Percentiles rank a stretch among this genome's conserved stretches.
Conservation (phyloP, 1,140 invertebrate species). For the Ceratina australensis region DNA sequence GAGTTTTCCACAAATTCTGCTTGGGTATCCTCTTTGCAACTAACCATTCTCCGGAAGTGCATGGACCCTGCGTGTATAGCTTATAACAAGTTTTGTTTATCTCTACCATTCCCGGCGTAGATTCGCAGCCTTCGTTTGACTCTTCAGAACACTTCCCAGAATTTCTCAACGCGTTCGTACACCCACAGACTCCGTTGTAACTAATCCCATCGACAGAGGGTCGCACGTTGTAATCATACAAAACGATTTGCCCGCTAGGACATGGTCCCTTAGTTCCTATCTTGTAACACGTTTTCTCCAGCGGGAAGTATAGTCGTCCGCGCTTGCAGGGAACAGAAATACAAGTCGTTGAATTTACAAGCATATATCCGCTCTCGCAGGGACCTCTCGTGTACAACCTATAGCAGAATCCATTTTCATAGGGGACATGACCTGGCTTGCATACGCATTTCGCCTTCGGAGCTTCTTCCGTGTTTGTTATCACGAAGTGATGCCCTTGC, state of each 20-base stretch:
- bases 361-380: conserved; percentile 84
- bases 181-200: conserved; percentile 90
- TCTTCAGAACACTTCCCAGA: conserved; percentile 67
- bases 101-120: conserved; percentile 82
- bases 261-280: conserved; percentile 88
- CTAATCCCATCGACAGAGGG: conserved; percentile 88
- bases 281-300: conserved; percentile 86
- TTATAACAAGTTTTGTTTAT: conserved; percentile 85
- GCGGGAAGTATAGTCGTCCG: conserved; percentile 87
- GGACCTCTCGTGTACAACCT: conserved; percentile 88
- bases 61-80: conserved; percentile 87
- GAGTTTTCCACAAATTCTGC: conserved; percentile 66
- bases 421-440: conserved; percentile 85
- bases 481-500: conserved; percentile 84
- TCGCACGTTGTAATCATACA: conserved; percentile 87
- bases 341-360: conserved; percentile 82
- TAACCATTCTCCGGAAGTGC: conserved; percentile 86
- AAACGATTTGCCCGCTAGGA: conserved; percentile 83
- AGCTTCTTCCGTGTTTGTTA: conserved; percentile 66
- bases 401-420: conserved; percentile 86
- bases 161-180: conserved; percentile 77
- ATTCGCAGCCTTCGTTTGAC: conserved; percentile 77
- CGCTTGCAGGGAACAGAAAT: conserved; percentile 85
- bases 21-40: conserved; percentile 78
- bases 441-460: conserved; percentile 83